Conservation (phyloP, 1,140 invertebrate genomes). For the Drosophila ercepeae region DNA sequence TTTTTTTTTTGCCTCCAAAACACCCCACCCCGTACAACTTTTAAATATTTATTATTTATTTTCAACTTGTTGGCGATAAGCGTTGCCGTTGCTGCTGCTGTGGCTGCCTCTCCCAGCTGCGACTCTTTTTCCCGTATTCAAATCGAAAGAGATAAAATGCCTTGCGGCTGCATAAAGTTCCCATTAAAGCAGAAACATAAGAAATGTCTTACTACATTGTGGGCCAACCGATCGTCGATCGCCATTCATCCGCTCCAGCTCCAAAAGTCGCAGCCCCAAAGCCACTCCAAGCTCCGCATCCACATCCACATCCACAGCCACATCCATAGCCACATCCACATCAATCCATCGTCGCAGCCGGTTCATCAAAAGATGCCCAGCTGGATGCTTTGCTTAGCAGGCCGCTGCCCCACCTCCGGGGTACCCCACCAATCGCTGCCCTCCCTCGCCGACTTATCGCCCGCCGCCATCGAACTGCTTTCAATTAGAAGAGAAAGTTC, state of each 20-base stretch:
- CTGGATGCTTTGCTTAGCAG: conserved; percentile 47
- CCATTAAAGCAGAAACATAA: conserved; percentile 53
- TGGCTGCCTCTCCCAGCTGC: conserved; percentile 13
- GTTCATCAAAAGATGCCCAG: conserved; percentile 58
- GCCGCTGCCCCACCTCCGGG: conserved; percentile 11
- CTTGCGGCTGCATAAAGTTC: conserved; percentile 69
- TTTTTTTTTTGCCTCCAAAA: conserved; percentile 21
- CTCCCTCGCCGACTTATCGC: conserved; percentile 49
- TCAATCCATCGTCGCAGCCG: conserved; percentile 44
- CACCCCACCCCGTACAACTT: conserved; percentile 36
- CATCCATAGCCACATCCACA: conserved; percentile 16
- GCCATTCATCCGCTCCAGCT: conserved; percentile 54
- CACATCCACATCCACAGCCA: conserved; percentile 3
- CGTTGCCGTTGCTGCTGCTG: conserved; percentile 13
- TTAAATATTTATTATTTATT: conserved; percentile 76
- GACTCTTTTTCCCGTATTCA: conserved; percentile 54
- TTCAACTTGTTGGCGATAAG: conserved; percentile 67
- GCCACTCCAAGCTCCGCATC: conserved; percentile 18
- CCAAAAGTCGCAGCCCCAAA: conserved; percentile 7
- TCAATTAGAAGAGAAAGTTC: conserved; percentile 83
- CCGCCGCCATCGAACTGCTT: conserved; percentile 73
- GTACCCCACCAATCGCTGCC: not conserved
- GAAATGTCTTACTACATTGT: conserved; percentile 46
- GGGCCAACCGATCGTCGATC: conserved; percentile 22
- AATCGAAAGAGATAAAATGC: conserved; percentile 64